Base-by-base conservation (phyloP, 2,888 invertebrate genomes). In the Aphodius sticticus region DNA sequence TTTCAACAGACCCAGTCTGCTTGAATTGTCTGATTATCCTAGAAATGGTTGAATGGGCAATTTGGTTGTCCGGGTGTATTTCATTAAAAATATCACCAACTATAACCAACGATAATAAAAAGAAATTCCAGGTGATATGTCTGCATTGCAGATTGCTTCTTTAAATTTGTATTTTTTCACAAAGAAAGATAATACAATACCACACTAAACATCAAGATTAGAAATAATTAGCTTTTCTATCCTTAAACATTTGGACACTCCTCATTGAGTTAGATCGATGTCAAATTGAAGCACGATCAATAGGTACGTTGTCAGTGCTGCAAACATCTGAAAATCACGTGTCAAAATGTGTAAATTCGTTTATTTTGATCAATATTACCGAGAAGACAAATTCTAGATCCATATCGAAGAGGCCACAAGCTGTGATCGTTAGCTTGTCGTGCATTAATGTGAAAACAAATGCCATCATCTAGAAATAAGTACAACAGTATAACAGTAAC, bases 241-340 rank as follows among this genome's bases (percentile, higher is more conserved):
- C 3, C 26, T 1, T 26, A 26, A 26, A 26, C 26, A 26, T 26
- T 26, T 26, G 26, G 26, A 26, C 26, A 26, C 3, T 26, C 26
- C 26, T 26, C 26, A 26, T 26, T 26, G 26, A 26, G 26, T 26
- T 26, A 2, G 26, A 26, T 26, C 81, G n/a, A 81, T 79, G n/a
- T 84, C 85, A 71, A 85, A 84, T 77, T 85, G 85, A 5, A 85
- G 74, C 81, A 85, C 82, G 6, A 85, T 84, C n/a, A 85, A 83
- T 15, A 85, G 78, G 69, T 85, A 85, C 4, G 84, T 84, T 16
- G 84, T 84, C 6, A 83, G 78, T 35, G 84, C 80, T 14, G 83
- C 83, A 76, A 79, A 82, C 38, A 83, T 83, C 84, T 85, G 76
- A 69, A 84, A 69, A n/a, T 2, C 15, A 69, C 83, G 69, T 74